Base-by-base conservation (phyloP, 2,888 invertebrate species). In the Dione juno region DNA sequence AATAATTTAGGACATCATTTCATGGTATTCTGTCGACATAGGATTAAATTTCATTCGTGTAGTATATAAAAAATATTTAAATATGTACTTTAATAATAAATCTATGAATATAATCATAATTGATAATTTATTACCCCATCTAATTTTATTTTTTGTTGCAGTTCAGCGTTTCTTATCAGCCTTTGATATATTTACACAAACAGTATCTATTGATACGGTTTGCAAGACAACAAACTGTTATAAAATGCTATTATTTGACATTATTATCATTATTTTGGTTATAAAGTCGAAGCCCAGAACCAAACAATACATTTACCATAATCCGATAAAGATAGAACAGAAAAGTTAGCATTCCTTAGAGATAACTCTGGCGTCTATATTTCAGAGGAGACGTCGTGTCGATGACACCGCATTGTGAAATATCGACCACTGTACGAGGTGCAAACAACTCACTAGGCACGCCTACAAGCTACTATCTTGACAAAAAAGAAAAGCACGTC, bases 361-460 rank as follows among this genome's bases (percentile, higher is more conserved):
- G 80, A 80, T 80, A 80, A 77, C 75, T 75, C 74, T 74, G 66
- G 71, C 76, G 78, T 77, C 77, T 77, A 80, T 81, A 81, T 81
- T 81, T 82, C 78, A 82, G 79, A 67, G 59, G 78, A 80, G 79
- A 80, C 77, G 84, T 81, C 82, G 82, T 86, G 85, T 82, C 88
- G 86, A 89, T 88, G 89, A 89, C 88, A 87, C 82, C 80, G 80
- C 84, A 75, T 77, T 76, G 80, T 87, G 86, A 90, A 86, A 88
- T 92, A 92, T 92, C 92, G 92, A 92, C 89, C 89, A 88, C 88
- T 89, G 87, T 87, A 84, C 86, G 84, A 90, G 88, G 90, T 90
- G 92, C 89, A 90, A 91, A 92, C 91, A 90, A 86, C 87, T 89
- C 84, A 87, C 88, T 87, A 91, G 91, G 87, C 89, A 89, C 91